Conservation (phyloP, 2,888 invertebrate genomes). For the Galeruca laticollis region DNA sequence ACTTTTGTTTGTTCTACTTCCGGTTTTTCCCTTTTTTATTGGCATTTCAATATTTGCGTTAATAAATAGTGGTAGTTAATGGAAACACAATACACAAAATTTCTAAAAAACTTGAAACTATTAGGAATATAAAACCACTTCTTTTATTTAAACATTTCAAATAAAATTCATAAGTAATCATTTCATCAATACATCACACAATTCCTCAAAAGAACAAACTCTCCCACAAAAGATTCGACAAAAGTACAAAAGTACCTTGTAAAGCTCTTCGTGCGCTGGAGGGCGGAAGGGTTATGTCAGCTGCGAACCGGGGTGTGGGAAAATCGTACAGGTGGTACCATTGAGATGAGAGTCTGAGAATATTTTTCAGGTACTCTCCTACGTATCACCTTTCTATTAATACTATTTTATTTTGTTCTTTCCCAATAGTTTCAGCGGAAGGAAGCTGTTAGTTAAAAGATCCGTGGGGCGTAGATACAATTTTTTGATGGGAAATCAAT, state of each 20-base stretch:
- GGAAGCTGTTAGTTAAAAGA: conserved; percentile 36
- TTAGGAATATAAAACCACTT: too few species aligned
- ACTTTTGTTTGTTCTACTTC: too few species aligned
- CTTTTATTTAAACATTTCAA: neutral
- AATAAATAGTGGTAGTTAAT: too few species aligned
- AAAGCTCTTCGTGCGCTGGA: conserved; percentile 37
- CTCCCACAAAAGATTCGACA: conserved; percentile 29
- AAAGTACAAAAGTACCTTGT: conserved; percentile 43
- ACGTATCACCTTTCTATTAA: conserved; percentile 30
- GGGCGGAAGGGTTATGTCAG: conserved; percentile 64
- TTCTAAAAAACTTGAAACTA: too few species aligned
- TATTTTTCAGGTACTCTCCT: conserved; percentile 36
- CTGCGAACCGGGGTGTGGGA: conserved; percentile 63
- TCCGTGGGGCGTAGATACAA: conserved; percentile 6
- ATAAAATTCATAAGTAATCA: conserved; percentile 23
- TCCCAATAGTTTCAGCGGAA: conserved; percentile 39
- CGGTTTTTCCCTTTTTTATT: too few species aligned
- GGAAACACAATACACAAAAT: neutral
- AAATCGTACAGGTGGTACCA: conserved; percentile 62
- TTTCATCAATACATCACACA: conserved; percentile 14
- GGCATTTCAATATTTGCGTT: too few species aligned
- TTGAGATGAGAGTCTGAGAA: conserved; percentile 44
- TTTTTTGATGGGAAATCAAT: conserved; percentile 39
- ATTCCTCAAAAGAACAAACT: conserved; percentile 24
- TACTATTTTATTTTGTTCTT: conserved; percentile 36